phyloP scores from a whole-genome alignment of 2,113 vertebrate species.

The Lamprotornis superbus region DNA sequence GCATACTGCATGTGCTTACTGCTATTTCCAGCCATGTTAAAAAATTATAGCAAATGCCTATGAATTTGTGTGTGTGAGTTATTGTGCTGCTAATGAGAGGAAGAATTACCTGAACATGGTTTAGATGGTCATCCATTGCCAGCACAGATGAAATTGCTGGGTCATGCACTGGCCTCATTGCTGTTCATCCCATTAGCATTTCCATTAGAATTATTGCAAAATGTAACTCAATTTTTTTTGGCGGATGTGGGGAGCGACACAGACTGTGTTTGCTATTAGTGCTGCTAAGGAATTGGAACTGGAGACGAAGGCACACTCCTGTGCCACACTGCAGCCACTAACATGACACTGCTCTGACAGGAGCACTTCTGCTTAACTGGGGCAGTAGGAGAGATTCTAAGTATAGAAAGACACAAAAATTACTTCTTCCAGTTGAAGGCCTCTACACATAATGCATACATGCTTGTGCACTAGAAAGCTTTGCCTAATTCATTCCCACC shows the following conservation, averaged over 20 bases:
- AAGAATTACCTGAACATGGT: constrained; percentile 58
- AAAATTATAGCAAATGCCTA: constrained; percentile 58
- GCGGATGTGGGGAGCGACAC: neutral
- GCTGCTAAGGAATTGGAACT: constrained; percentile 55
- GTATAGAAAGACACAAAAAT: constrained; percentile 56
- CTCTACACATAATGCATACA: neutral
- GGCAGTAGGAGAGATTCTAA: constrained; percentile 45
- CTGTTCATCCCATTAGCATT: constrained; percentile 63
- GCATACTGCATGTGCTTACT: constrained; percentile 16
- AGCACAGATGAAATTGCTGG: constrained; percentile 39
- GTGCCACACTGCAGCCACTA: constrained; percentile 57
- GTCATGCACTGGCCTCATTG: constrained; percentile 32
- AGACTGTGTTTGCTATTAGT: constrained; percentile 55
- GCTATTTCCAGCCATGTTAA: constrained; percentile 54
- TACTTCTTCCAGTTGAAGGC: constrained; percentile 43
- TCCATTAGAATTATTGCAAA: constrained; percentile 62
- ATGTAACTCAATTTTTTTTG: constrained; percentile 39
- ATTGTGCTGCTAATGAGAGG: constrained; percentile 63
- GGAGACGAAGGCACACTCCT: constrained; percentile 10
- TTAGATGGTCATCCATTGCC: constrained; percentile 42
- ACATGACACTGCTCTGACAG: constrained; percentile 57
- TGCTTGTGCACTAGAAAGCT: constrained; percentile 7
- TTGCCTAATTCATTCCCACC: constrained; percentile 42
- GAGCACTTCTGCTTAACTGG: constrained; percentile 56
- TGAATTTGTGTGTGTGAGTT: constrained; percentile 66